Evolutionary conservation across 1,140 invertebrate genomes (phyloP).

Genomic region (Matsumurasca onukii): DNA sequence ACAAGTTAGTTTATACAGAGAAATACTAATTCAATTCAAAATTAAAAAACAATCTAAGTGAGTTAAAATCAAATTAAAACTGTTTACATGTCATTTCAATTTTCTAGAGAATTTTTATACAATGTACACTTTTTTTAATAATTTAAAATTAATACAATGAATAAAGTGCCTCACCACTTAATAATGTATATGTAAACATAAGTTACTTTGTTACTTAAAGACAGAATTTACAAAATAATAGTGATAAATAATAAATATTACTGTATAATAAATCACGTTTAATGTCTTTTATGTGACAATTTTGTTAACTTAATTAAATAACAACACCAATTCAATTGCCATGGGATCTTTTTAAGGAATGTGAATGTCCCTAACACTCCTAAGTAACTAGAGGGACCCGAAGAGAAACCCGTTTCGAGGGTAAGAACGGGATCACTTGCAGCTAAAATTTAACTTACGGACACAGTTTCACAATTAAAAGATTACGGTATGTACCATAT

Average conservation of each 20-base stretch:
- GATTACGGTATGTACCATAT: conserved; percentile 33
- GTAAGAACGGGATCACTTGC: conserved; percentile 10
- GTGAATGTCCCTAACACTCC: conserved; percentile 30
- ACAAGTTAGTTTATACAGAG: neutral
- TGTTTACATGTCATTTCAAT: neutral
- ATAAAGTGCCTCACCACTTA: conserved; percentile 21
- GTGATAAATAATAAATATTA: conserved; percentile 29
- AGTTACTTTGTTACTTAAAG: neutral
- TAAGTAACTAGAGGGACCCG: conserved; percentile 2
- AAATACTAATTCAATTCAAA: neutral
- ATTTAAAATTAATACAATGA: neutral
- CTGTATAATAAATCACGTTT: conserved; percentile 18
- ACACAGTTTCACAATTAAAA: conserved; percentile 30
- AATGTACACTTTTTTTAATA: neutral
- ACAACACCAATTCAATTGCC: conserved; percentile 28
- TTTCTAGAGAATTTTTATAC: neutral
- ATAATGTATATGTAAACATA: too few relatives aligned
- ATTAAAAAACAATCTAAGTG: neutral
- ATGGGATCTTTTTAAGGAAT: conserved; percentile 27
- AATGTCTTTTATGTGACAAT: conserved; percentile 24
- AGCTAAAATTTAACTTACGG: conserved; percentile 18
- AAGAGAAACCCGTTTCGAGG: neutral
- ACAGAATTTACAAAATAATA: conserved; percentile 12
- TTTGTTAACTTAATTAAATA: conserved; percentile 27
- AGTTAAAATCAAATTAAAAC: neutral